Evolutionary conservation across 2,797 vertebrate genomes (phyloP).

Genomic region (Molossus molossus): DNA sequence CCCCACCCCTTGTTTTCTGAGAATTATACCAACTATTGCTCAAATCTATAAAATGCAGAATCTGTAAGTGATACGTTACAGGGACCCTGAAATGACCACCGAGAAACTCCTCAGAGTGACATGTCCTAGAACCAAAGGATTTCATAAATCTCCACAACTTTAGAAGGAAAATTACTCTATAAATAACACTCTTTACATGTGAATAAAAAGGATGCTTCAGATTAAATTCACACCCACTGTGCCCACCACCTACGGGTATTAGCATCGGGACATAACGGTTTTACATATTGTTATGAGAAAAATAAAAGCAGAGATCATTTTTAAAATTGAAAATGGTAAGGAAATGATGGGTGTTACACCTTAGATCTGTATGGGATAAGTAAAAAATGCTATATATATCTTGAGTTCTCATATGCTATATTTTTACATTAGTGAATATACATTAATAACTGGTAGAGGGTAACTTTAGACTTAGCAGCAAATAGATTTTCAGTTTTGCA

Average conservation of each 20-base stretch:
- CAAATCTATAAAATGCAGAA: not conserved
- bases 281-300: not conserved
- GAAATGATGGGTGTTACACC: not conserved
- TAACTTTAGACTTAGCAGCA: slow-evolving; percentile 10
- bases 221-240: not conserved
- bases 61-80: not conserved
- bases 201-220: not conserved
- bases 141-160: slow-evolving; percentile 3
- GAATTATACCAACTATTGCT: not conserved
- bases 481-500: not conserved
- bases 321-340: not conserved
- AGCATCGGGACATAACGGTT: not conserved
- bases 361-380: not conserved
- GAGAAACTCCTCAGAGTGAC: not conserved
- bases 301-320: slow-evolving; percentile 5
- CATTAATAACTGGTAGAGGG: not conserved
- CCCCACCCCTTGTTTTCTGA: not conserved
- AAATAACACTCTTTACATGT: not conserved
- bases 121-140: not conserved
- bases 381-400: not conserved
- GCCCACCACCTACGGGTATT: not conserved
- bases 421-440: not conserved
- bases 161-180: not conserved
- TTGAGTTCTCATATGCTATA: not conserved
- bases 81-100: not conserved